Conservation (phyloP, 2,888 invertebrate genomes). For the Scaeva pyrastri region DNA sequence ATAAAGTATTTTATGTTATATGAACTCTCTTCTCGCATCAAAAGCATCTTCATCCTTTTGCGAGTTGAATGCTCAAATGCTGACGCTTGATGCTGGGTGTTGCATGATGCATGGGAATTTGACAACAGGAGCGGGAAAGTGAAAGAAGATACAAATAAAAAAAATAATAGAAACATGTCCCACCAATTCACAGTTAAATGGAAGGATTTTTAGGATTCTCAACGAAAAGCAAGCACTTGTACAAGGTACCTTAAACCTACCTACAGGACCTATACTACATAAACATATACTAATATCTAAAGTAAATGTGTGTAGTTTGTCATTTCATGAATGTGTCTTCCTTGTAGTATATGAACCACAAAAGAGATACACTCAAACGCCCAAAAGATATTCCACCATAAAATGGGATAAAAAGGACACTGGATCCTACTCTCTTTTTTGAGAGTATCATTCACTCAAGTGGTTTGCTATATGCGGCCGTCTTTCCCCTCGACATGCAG, state of each 20-base stretch:
- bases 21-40: constrained; percentile 21
- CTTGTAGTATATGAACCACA: constrained; percentile 10
- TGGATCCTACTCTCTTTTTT: constrained; percentile 52
- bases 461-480: constrained; percentile 58
- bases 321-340: constrained; percentile 31
- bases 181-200: constrained; percentile 70
- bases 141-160: constrained; percentile 6
- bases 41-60: constrained; percentile 15
- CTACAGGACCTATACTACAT: too few species aligned
- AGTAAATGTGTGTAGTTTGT: constrained; percentile 47
- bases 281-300: constrained; percentile 9
- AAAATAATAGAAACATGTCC: constrained; percentile 52
- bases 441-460: constrained; percentile 72
- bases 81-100: constrained; percentile 7
- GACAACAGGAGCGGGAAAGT: constrained; percentile 4
- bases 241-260: not conserved
- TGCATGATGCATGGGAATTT: constrained; percentile 42
- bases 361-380: constrained; percentile 35
- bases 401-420: constrained; percentile 50
- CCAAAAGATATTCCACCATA: constrained; percentile 35
- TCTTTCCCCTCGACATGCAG: not conserved
- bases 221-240: constrained; percentile 42
- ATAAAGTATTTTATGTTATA: constrained; percentile 24
- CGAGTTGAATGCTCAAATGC: constrained; percentile 2
- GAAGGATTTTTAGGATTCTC: constrained; percentile 56